These are phyloP conservation scores for Amblyopsis hoosieri DNA, from an alignment of 2,797 vertebrate genomes.

Conservation along the genomic window DNA sequence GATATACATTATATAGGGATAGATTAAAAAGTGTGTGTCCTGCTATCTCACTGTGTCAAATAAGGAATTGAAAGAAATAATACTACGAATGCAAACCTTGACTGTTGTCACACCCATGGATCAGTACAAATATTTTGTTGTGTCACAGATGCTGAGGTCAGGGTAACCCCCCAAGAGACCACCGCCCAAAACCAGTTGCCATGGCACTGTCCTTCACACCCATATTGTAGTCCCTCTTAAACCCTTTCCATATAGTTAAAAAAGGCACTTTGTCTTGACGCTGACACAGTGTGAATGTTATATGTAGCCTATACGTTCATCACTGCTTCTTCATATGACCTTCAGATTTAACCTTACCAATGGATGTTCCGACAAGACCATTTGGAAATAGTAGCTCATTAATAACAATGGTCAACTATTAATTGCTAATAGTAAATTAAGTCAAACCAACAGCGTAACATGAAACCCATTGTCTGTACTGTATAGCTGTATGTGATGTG, in stretches of 20 bases:
- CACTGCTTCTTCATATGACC: constrained; percentile 18
- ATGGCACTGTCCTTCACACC: constrained; percentile 30
- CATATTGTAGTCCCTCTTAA: constrained; percentile 5
- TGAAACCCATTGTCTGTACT: too few species aligned
- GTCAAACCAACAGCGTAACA: too few species aligned
- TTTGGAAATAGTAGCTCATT: too few species aligned
- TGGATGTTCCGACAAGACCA: neutral
- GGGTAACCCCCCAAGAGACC: constrained; percentile 36
- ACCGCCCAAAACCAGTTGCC: constrained; percentile 44
- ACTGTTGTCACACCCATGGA: neutral
- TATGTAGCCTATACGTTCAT: neutral
- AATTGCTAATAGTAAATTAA: too few species aligned
- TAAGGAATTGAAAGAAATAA: too few species aligned
- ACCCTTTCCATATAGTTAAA: constrained; percentile 20
- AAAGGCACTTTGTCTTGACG: constrained; percentile 1
- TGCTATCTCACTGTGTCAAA: neutral
- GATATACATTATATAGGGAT: neutral
- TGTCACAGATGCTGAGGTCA: constrained; percentile 50
- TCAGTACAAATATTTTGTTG: constrained; percentile 20
- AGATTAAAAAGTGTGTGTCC: constrained; percentile 35
- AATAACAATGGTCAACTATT: too few species aligned
- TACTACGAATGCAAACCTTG: too few species aligned
- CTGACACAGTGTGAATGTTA: neutral
- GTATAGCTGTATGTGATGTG: too few species aligned
- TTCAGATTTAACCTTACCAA: constrained; percentile 3